Percentiles rank a stretch among this genome's conserved stretches.
These are phyloP conservation scores for Lepus townsendii DNA, from an alignment of 2,797 vertebrate species.

Conservation along the genomic window DNA sequence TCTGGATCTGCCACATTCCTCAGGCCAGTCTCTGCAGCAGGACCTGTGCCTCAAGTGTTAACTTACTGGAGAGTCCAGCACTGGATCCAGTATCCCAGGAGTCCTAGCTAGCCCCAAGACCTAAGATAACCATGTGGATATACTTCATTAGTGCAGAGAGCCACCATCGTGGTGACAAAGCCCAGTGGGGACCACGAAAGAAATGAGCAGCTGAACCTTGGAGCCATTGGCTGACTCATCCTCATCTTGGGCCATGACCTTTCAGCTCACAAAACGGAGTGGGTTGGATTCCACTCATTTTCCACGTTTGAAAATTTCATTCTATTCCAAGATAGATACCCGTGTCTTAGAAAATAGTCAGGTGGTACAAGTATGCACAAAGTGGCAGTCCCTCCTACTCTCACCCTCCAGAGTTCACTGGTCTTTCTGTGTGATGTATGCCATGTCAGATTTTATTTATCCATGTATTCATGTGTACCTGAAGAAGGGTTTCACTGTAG, in stretches of 20 bases:
- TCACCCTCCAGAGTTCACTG: background rate
- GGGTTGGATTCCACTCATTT: conserved; percentile 14
- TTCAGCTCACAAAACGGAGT: background rate
- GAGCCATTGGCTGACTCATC: background rate
- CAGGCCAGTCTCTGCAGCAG: background rate
- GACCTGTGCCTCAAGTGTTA: background rate
- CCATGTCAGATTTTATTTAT: background rate
- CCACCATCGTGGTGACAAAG: background rate
- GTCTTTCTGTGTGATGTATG: background rate
- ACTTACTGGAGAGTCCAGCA: background rate
- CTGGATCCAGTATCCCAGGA: background rate
- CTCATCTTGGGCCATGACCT: background rate
- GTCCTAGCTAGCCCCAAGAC: background rate
- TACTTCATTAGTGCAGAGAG: background rate
- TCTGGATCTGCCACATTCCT: background rate
- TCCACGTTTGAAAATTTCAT: conserved; percentile 36
- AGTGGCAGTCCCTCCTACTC: background rate
- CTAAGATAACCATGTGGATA: background rate
- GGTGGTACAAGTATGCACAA: background rate
- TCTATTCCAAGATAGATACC: background rate
- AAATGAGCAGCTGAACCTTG: background rate
- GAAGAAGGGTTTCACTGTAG: conserved; percentile 33
- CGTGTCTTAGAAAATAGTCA: background rate
- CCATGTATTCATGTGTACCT: background rate
- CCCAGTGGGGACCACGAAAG: background rate